Conservation (phyloP, 2,113 vertebrate genomes). For the Syngnathoides biaculeatus region DNA sequence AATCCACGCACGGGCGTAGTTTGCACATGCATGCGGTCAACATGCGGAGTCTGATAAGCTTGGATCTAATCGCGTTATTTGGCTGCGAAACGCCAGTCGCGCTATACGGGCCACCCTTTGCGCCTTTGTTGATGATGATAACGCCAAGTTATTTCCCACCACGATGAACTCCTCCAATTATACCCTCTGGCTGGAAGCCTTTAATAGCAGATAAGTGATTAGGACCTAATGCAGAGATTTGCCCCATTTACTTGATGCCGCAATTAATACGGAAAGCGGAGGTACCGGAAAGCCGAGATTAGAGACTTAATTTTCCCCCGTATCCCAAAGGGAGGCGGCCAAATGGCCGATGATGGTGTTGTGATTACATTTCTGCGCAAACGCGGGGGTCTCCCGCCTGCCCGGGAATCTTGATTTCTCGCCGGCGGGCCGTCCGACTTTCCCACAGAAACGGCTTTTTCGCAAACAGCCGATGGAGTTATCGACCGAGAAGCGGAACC, state of each 20-base stretch:
- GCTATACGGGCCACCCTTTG: conserved; percentile 46
- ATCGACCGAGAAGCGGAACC: not conserved
- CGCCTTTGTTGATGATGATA: conserved; percentile 47
- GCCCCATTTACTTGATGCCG: conserved; percentile 58
- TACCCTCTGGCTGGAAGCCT: conserved; percentile 47
- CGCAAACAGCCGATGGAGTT: not conserved
- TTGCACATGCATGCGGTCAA: conserved; percentile 20
- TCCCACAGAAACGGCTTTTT: not conserved
- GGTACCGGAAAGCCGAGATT: conserved; percentile 44
- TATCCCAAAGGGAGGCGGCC: conserved; percentile 20
- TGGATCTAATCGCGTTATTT: conserved; percentile 37
- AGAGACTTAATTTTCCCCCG: conserved; percentile 30
- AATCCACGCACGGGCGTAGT: not conserved
- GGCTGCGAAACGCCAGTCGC: conserved; percentile 24
- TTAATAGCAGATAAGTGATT: conserved; percentile 64
- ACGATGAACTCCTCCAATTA: conserved; percentile 54
- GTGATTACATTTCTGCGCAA: conserved; percentile 35
- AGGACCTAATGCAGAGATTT: conserved; percentile 56
- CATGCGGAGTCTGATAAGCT: conserved; percentile 31
- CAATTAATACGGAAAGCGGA: conserved; percentile 49
- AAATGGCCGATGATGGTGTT: conserved; percentile 19
- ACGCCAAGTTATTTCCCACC: conserved; percentile 51
- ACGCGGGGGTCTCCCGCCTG: conserved; percentile 9
- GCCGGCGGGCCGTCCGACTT: not conserved
- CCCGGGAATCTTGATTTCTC: conserved; percentile 11